Evolutionary conservation across 1,140 invertebrate species (phyloP).

Genomic region (Zaprionus kolodkinae): DNA sequence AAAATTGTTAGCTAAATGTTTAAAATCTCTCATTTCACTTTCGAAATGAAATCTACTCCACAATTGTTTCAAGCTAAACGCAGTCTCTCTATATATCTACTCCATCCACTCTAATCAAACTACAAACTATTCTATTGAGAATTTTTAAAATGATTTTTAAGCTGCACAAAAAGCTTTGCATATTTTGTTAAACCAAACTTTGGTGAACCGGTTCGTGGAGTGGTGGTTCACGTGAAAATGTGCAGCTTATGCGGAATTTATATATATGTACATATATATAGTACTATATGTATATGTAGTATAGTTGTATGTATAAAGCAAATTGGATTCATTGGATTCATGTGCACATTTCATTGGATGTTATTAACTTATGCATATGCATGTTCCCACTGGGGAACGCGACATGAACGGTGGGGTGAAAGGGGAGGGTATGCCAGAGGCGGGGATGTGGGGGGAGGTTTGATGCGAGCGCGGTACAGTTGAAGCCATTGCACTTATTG

Average conservation of each 20-base stretch:
- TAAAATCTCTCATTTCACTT: neutral
- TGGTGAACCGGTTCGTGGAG: conserved; percentile 10
- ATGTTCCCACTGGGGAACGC: conserved; percentile 6
- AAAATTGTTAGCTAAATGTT: neutral
- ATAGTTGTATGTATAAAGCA: neutral
- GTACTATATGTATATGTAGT: too few relatives aligned
- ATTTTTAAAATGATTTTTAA: neutral
- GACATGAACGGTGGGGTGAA: neutral
- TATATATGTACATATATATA: neutral
- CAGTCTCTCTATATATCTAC: neutral
- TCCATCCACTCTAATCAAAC: neutral
- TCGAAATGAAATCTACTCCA: neutral
- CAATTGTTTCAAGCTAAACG: neutral
- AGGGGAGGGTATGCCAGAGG: neutral
- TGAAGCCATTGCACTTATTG: conserved; percentile 77
- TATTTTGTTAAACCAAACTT: neutral
- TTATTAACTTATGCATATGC: conserved; percentile 31
- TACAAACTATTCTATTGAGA: neutral
- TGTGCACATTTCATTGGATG: conserved; percentile 19
- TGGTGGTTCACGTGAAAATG: conserved; percentile 1
- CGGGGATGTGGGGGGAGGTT: too few relatives aligned
- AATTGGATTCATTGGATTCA: conserved; percentile 2
- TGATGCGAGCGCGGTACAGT: conserved; percentile 21
- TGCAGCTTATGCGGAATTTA: neutral
- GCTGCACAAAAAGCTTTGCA: neutral